Base-by-base conservation (phyloP, 2,113 vertebrate species). In the Gymnarchus niloticus region DNA sequence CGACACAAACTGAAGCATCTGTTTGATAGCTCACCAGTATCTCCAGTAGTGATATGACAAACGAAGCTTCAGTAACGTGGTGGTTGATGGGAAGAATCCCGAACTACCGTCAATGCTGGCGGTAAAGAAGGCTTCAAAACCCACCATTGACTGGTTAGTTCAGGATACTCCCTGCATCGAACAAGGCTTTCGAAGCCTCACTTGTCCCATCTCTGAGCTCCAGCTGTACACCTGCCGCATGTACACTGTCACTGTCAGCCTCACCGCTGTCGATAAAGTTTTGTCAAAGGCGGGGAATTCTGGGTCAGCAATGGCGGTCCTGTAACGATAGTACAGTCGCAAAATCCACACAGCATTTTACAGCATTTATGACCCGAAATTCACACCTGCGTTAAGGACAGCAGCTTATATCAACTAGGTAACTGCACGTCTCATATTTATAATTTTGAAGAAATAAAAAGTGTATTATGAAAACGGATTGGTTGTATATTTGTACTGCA, bases 301-400 rank as follows among this genome's bases (percentile, higher is more conserved):
- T 93, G 92, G 92, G 93, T 91, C 88, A 80, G 91, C 86, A 93
- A 95, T 95, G 94, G 93, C 93, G 84, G 87, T 92, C 25, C 90
- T 81, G 59, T 6, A 57, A 76, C 89, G 89, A 90, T 92, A 93
- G 93, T 91, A 86, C 91, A 87, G 89, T 84, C 81, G 77, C 19
- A 86, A 89, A 59, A 48, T 28, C 10, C 25, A 78, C n/a, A 33
- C 7, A 86, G 46, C 44, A 87, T 69, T 87, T 8, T 19, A 78
- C 57, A 3, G 48, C 52, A 33, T 56, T 46, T 10, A 78, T 56
- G 33, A 25, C 76, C 46, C 46, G 80, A 54, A 82, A 54, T 54
- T 23, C 52, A 48, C n/a, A 28, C 37, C 23, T 23, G 46, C 37
- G 23, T 48, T 6, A 7, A 82, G 80, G 14, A 82, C 80, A 19